Evolutionary conservation across 2,113 vertebrate genomes (phyloP), one percentile per base, ranked within the genome.

Genomic region (Haemorhous mexicanus): DNA sequence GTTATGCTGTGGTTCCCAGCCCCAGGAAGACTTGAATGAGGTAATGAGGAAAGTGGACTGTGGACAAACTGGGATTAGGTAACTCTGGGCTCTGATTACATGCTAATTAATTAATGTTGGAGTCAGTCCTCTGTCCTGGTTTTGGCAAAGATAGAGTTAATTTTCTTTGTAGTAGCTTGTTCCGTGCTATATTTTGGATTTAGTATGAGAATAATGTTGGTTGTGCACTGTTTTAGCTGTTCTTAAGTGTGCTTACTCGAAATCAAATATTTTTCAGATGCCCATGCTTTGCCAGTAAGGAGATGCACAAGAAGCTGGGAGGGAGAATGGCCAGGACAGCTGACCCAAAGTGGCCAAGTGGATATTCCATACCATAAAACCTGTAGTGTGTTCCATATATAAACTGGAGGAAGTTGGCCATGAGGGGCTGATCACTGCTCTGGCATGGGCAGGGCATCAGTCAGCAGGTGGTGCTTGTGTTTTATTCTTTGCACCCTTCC

Each of bases 381-480:
- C 22, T 23, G 11, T 52, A 39, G 32, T 14, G 26, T 49, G 8
- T 35, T 49, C 41, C 27, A 5, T 62, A 2, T 35, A 35, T 55
- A 27, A 62, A 35, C 30, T n/a, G 24, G 26, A 47, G 20, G 12
- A 39, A 19, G 17, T 21, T 75, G 46, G 7, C 46, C 7, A 0
- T 46, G 39, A 9, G 13, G 16, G 12, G 8, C 18, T 55, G 32
- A 3, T 55, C 12, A 1, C 32, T 76, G 16, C 47, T 76, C 12
- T 28, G 7, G 35, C 0, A 0, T 55, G 63, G 39, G 39, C 41
- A 68, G 55, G 33, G 16, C 37, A 10, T 62, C 17, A 12, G 24
- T 55, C 55, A 35, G 39, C 13, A 26, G 24, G n/a, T 69, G 41
- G 30, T 68, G 47, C 17, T 41, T 43, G 30, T 39, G 17, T 47